phyloP scores from a whole-genome alignment of 2,113 vertebrate genomes.

The Chlorocebus sabaeus region DNA sequence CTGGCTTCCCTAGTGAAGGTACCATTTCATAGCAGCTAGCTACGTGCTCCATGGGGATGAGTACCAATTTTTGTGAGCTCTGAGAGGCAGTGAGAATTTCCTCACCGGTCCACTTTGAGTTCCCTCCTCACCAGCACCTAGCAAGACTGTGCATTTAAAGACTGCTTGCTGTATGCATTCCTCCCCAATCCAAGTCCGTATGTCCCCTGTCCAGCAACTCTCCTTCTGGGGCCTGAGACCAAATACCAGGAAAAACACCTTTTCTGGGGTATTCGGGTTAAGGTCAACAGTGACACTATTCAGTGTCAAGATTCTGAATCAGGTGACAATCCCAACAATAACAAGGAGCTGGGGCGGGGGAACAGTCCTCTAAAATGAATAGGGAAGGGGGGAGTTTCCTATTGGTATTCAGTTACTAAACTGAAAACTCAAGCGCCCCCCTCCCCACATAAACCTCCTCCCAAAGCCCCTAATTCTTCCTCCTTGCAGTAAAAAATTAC shows the following conservation, averaged over 20 bases:
- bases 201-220: accelerated
- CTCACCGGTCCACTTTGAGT: not conserved
- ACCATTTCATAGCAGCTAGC: conserved; percentile 3
- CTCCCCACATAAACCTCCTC: not conserved
- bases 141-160: conserved; percentile 22
- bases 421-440: not conserved
- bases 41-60: not conserved
- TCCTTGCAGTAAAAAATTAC: not conserved
- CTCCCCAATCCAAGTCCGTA: not conserved
- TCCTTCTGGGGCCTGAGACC: not conserved
- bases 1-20: not conserved
- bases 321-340: not conserved
- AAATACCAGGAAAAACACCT: not conserved
- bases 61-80: not conserved
- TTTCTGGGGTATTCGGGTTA: not conserved
- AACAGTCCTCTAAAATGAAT: not conserved
- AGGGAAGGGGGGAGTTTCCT: not conserved
- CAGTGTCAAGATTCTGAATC: not conserved
- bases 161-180: not conserved
- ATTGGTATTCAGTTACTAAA: not conserved
- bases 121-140: not conserved
- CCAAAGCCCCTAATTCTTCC: not conserved
- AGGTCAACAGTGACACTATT: not conserved
- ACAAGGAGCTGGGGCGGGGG: not conserved
- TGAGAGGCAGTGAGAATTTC: not conserved